Evolutionary conservation across 2,113 vertebrate species (phyloP).

Genomic region (Corythornis madagascariensis): DNA sequence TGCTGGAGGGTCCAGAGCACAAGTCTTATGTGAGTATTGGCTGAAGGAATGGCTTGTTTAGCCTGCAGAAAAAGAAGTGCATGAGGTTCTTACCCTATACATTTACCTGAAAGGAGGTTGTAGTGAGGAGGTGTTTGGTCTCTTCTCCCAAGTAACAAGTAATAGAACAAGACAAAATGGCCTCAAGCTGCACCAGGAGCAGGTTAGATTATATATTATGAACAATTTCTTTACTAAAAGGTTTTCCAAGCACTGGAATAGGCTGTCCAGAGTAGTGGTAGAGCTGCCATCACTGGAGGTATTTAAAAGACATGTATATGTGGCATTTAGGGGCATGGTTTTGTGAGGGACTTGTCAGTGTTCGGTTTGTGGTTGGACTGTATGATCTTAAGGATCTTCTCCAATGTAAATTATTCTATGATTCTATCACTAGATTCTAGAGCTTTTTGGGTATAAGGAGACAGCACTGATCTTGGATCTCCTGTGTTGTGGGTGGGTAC

Average conservation of each 20-base stretch:
- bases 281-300: neutral
- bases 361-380: neutral
- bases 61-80: neutral
- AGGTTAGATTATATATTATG: neutral
- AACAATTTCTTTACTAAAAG: neutral
- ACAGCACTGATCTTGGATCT: rapidly evolving
- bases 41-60: neutral
- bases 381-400: neutral
- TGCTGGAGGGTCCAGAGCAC: neutral
- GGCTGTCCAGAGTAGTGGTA: no score
- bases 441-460: neutral
- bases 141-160: neutral
- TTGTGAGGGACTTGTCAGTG: neutral
- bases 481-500: neutral
- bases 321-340: neutral
- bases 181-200: neutral
- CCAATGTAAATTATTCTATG: neutral
- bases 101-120: neutral
- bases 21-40: rapidly evolving
- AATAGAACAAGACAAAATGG: rapidly evolving
- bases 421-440: neutral
- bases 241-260: neutral
- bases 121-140: rapidly evolving
- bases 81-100: neutral
- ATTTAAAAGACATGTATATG: neutral